phyloP scores from a whole-genome alignment of 2,888 invertebrate genomes.

The Conchocele bisecta region DNA sequence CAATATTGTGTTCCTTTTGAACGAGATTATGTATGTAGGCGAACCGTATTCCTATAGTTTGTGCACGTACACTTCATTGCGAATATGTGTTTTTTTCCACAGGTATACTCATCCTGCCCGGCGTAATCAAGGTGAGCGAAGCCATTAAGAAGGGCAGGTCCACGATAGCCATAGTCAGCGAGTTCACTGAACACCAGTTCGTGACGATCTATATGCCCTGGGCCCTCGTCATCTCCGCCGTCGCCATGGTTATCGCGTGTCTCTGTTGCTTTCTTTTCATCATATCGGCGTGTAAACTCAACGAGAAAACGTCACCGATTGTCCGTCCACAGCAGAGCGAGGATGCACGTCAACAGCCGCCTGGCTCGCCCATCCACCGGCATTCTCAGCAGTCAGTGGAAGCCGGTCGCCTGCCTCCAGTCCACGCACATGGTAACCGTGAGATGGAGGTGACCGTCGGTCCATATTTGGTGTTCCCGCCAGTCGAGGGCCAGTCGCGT shows the following conservation, averaged over 20 bases:
- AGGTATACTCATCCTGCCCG: slow-evolving; percentile 35
- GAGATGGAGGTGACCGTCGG: no score
- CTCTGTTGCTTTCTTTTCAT: slow-evolving; percentile 21
- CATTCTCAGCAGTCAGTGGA: no score
- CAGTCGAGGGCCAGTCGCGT: no score
- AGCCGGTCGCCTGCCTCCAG: no score
- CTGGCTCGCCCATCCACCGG: no score
- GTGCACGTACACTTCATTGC: no score
- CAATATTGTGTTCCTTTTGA: no score
- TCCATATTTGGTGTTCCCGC: no score
- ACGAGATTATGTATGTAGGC: no score
- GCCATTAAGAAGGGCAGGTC: slow-evolving; percentile 9
- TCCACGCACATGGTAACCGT: no score
- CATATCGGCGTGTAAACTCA: slow-evolving; percentile 22
- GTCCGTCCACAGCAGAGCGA: slow-evolving; percentile 4
- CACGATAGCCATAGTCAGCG: background rate
- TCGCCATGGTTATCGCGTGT: slow-evolving; percentile 23
- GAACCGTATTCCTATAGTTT: no score
- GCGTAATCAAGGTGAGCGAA: slow-evolving; percentile 25
- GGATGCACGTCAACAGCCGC: no score
- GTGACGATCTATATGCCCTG: slow-evolving; percentile 24
- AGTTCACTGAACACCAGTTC: slow-evolving; percentile 3
- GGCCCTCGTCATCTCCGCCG: slow-evolving; percentile 31
- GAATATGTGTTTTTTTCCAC: background rate
- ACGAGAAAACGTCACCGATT: slow-evolving; percentile 4